phyloP scores from a whole-genome alignment of 2,797 vertebrate genomes.

The Enteromius unitaeniatus region DNA sequence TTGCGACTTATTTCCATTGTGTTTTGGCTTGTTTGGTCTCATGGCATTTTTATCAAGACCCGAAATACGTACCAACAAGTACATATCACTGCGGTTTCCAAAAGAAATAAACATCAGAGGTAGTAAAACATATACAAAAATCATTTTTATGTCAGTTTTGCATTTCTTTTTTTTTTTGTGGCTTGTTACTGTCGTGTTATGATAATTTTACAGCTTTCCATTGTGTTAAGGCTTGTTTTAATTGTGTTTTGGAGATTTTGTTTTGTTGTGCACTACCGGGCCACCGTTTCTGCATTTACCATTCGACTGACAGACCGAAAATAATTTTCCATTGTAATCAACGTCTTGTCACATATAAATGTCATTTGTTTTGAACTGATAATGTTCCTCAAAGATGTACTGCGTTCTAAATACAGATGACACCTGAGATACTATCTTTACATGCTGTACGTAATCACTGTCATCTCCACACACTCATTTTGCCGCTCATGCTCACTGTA shows the following conservation, averaged over 20 bases:
- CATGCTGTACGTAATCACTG: not conserved
- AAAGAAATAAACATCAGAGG: too few relatives aligned
- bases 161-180: not conserved
- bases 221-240: not conserved
- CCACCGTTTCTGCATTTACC: not conserved
- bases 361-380: not conserved
- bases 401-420: not conserved
- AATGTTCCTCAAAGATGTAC: not conserved
- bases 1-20: too few relatives aligned
- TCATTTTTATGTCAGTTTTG: too few relatives aligned
- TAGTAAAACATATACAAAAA: too few relatives aligned
- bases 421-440: conserved; percentile 15
- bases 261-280: not conserved
- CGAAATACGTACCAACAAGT: too few relatives aligned
- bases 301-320: not conserved
- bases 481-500: conserved; percentile 30
- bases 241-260: not conserved
- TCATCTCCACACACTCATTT: conserved; percentile 31
- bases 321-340: not conserved
- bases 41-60: too few relatives aligned
- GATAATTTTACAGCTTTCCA: not conserved
- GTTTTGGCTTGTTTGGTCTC: too few relatives aligned
- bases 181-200: not conserved
- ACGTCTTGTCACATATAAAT: not conserved
- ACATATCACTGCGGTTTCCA: too few relatives aligned